Conservation (phyloP, 2,797 vertebrate species). For the Sebastes vulpes region DNA sequence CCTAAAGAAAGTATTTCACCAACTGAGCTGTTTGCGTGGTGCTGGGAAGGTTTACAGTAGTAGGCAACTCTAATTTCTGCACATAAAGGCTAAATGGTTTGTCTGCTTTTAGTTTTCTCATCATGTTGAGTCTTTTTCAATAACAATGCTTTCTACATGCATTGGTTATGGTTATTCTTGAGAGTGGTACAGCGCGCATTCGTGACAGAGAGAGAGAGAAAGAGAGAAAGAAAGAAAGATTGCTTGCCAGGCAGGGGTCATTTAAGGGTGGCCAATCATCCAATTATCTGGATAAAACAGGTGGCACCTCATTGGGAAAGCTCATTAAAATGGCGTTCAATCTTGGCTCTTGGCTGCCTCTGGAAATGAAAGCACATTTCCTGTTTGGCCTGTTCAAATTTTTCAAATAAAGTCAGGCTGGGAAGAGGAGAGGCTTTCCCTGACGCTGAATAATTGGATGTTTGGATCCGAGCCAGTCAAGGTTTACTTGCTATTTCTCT, state of each 20-base stretch:
- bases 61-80: neutral
- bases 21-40: neutral
- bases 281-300: conserved; percentile 84
- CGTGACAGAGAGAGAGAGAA: neutral
- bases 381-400: conserved; percentile 58
- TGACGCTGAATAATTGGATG: conserved; percentile 68
- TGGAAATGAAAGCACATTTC: conserved; percentile 73
- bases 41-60: conserved; percentile 3
- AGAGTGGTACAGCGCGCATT: neutral
- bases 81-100: neutral
- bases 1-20: neutral
- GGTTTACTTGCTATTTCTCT: conserved; percentile 59
- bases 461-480: conserved; percentile 61
- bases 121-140: conserved; percentile 14
- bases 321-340: conserved; percentile 79
- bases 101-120: neutral
- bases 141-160: conserved; percentile 3
- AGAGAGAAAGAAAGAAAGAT: conserved; percentile 14
- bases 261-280: conserved; percentile 79
- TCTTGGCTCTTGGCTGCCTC: conserved; percentile 68
- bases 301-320: conserved; percentile 81
- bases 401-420: conserved; percentile 65
- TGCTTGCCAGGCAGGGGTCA: conserved; percentile 60
- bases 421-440: conserved; percentile 50
- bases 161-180: conserved; percentile 8